Evolutionary conservation across 2,797 vertebrate species (phyloP).

Genomic region (Scolopax bukidnonensis): DNA sequence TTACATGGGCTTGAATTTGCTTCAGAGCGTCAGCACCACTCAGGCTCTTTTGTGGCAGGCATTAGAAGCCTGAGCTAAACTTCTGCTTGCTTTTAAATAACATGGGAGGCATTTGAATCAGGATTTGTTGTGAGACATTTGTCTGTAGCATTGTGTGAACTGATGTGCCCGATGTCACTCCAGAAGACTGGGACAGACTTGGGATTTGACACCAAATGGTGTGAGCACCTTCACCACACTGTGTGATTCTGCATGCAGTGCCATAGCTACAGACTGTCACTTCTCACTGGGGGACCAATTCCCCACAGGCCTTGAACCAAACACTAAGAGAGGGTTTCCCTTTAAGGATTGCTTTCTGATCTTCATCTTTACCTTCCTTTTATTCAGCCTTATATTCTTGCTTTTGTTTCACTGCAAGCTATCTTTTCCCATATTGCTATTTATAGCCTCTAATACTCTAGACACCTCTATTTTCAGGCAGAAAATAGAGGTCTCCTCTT

Average conservation of each 20-base stretch:
- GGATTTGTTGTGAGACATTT: neutral
- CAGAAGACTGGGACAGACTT: neutral
- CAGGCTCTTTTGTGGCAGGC: neutral
- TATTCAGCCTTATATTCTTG: neutral
- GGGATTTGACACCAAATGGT: neutral
- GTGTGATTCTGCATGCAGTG: neutral
- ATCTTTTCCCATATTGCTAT: neutral
- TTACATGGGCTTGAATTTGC: neutral
- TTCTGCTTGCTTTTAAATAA: neutral
- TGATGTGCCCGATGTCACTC: neutral
- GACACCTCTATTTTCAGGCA: neutral
- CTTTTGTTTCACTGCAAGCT: neutral
- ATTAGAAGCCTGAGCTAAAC: neutral
- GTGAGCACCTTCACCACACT: rapidly evolving
- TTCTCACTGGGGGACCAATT: neutral
- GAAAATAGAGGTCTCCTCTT: neutral
- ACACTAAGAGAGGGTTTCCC: neutral
- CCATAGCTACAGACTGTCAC: rapidly evolving
- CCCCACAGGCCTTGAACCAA: rapidly evolving
- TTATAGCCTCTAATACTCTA: neutral
- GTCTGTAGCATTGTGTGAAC: neutral
- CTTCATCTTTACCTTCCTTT: neutral
- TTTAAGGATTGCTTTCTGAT: neutral
- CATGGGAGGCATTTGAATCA: neutral
- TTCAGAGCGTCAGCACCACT: neutral